Conservation (phyloP, 2,113 vertebrate genomes). For the Sander vitreus region DNA sequence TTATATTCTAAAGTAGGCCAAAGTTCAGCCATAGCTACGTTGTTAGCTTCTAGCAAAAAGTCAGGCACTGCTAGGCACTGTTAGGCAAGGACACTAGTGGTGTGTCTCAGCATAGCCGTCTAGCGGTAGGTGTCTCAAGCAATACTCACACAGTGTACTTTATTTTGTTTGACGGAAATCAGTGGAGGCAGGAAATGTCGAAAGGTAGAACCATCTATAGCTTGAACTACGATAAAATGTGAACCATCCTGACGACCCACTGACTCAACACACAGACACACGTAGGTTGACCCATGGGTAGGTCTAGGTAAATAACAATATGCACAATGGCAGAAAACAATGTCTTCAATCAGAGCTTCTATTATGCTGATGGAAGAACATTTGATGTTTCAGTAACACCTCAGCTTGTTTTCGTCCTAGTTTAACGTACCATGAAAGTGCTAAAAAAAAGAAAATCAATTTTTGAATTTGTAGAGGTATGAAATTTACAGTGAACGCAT, state of each 20-base stretch:
- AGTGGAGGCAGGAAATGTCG: no score
- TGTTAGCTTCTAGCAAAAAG: no score
- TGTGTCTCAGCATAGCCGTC: no score
- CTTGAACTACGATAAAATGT: no score
- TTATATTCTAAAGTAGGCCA: no score
- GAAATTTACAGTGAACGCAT: slow-evolving; percentile 33
- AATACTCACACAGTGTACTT: neutral
- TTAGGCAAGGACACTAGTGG: no score
- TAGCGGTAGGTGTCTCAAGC: neutral
- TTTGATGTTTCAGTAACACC: slow-evolving; percentile 1
- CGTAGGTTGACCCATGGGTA: neutral
- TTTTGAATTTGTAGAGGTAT: slow-evolving; percentile 14
- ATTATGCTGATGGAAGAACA: neutral
- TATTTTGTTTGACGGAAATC: neutral
- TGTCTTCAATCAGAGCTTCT: neutral
- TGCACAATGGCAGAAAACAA: neutral
- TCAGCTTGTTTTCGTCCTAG: slow-evolving; percentile 16
- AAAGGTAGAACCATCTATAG: no score
- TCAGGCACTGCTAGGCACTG: no score
- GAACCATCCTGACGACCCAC: no score
- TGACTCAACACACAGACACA: no score
- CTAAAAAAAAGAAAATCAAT: slow-evolving; percentile 28
- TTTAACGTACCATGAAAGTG: slow-evolving; percentile 28
- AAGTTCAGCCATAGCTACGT: no score
- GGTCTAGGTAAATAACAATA: neutral